phyloP scores from a whole-genome alignment of 1,140 invertebrate genomes.

The Drosophila pruinosa region DNA sequence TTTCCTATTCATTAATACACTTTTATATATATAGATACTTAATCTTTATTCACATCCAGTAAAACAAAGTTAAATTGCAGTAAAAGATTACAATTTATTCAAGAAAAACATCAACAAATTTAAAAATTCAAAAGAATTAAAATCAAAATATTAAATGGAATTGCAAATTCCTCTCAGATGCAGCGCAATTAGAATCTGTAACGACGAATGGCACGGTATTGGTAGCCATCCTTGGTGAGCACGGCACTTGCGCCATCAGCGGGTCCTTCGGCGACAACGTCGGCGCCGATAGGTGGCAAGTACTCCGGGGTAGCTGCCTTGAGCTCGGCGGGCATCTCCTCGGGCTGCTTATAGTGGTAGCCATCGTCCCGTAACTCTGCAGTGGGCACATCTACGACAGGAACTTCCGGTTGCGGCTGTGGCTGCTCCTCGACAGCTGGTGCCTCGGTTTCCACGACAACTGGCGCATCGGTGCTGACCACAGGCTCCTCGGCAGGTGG shows the following conservation, averaged over 20 bases:
- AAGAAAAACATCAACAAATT: constrained; percentile 19
- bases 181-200: constrained; percentile 60
- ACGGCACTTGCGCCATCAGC: constrained; percentile 57
- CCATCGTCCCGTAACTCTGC: constrained; percentile 61
- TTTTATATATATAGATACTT: not conserved
- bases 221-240: constrained; percentile 71
- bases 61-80: not conserved
- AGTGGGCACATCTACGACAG: constrained; percentile 59
- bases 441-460: constrained; percentile 28
- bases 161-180: not conserved
- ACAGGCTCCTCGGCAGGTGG: constrained; percentile 52
- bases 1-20: not conserved
- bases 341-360: constrained; percentile 72
- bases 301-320: constrained; percentile 57
- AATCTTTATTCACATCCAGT: not conserved
- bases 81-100: constrained; percentile 25
- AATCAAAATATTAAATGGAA: not conserved
- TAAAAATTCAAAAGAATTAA: constrained; percentile 26
- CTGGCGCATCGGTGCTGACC: constrained; percentile 48
- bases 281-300: constrained; percentile 53
- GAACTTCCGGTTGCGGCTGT: constrained; percentile 25
- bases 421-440: constrained; percentile 19
- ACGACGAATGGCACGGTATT: constrained; percentile 70
- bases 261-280: constrained; percentile 57
- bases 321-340: constrained; percentile 49